Evolutionary conservation across 2,797 vertebrate genomes (phyloP), one percentile per base, ranked within the genome.

Genomic region (Botia almorhae): DNA sequence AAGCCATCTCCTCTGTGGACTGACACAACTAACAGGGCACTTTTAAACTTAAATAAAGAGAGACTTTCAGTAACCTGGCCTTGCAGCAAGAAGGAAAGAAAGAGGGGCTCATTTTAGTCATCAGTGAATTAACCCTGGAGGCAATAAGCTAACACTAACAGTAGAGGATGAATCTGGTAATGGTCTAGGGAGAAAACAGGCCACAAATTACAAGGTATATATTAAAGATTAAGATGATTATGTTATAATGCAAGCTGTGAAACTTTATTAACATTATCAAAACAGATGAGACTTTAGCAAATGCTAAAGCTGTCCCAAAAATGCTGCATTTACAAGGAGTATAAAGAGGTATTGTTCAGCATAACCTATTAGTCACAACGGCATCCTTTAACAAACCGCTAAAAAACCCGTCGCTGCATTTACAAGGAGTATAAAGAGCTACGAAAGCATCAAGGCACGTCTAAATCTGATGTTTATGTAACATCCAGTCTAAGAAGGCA

Each of bases 11-110:
- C 67, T 60, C 69, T 7, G 74, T 63, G 46, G 29, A 63, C 21
- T 13, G 17, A 73, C 19, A 56, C 55, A 29, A 63, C 55, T 74
- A 68, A 70, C 60, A 7, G 29, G 76, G 43, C 26, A 29, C 69
- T 61, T 36, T 67, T 81, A 84, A 71, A 68, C 48, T 50, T 74
- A 72, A 79, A 61, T 71, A 69, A 79, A 56, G 50, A 65, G 48
- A 21, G 64, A 74, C 65, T 69, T 65, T 56, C 46, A 74, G 55
- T 69, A 26, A 17, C n/a, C 23, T 33, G 33, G 48, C 58, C 51
- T 11, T 55, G 48, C 19, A 7, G 33, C 69, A 69, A 43, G 33
- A 26, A 8, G 39, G 36, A 53, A 51, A 69, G 26, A 17, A 14
- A 69, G 26, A 51, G 33, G 29, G 43, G 68, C 65, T 46, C 50